Conservation (phyloP, 2,888 invertebrate species). For the Ectemnius continuus region DNA sequence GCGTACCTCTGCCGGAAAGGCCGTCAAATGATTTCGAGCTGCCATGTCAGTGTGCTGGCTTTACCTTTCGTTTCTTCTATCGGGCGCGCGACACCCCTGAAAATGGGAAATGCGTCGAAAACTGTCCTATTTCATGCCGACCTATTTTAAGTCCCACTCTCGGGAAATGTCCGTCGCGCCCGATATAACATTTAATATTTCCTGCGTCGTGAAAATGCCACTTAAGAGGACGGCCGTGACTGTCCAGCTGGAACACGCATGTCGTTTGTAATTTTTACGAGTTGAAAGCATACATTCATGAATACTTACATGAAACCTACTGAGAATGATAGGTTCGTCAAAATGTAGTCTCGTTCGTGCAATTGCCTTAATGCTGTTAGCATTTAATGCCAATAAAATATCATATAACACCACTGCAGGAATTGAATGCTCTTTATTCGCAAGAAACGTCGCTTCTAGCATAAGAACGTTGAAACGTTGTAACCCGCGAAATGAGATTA, state of each 20-base stretch:
- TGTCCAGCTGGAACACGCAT: too few species aligned
- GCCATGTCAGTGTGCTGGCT: neutral
- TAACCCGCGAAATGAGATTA: neutral
- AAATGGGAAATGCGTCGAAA: neutral
- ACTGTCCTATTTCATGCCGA: neutral
- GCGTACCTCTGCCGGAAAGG: constrained; percentile 5
- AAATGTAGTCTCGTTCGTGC: too few species aligned
- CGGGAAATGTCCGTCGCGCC: too few species aligned
- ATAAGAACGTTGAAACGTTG: neutral
- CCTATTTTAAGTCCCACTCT: neutral
- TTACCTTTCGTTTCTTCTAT: neutral
- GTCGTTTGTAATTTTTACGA: too few species aligned
- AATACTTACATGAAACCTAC: too few species aligned
- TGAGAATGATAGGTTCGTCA: too few species aligned
- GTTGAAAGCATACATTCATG: too few species aligned
- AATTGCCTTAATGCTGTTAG: too few species aligned
- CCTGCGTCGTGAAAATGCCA: too few species aligned
- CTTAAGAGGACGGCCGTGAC: too few species aligned
- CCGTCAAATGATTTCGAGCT: constrained; percentile 30
- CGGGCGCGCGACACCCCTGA: neutral
- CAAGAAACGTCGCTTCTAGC: neutral
- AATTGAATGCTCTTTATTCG: neutral
- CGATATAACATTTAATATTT: too few species aligned
- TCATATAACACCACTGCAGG: neutral
- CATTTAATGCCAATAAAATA: neutral